phyloP scores from a whole-genome alignment of 2,888 invertebrate species.

The Synergus laeviventris region DNA sequence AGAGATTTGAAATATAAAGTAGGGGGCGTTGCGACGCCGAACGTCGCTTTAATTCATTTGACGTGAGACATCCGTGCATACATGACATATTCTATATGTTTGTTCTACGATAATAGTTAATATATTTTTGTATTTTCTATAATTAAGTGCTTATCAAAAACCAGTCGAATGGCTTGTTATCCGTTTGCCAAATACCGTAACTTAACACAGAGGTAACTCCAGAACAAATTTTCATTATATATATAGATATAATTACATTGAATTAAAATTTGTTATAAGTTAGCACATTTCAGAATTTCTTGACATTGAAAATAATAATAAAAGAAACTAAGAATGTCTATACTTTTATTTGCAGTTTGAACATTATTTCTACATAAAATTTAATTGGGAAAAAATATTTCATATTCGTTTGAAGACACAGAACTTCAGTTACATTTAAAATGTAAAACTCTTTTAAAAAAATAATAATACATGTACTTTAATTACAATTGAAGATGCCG shows the following conservation, averaged over 20 bases:
- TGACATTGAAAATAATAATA: too few relatives aligned
- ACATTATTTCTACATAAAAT: too few relatives aligned
- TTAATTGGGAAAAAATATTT: too few relatives aligned
- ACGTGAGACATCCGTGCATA: neutral
- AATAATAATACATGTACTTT: neutral
- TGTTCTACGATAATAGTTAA: neutral
- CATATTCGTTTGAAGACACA: too few relatives aligned
- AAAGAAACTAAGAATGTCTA: too few relatives aligned
- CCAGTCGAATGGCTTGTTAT: neutral
- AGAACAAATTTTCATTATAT: neutral
- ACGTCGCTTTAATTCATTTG: slow-evolving; percentile 8
- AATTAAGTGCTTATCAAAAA: neutral
- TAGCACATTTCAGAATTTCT: neutral
- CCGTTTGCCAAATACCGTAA: neutral
- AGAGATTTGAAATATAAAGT: neutral
- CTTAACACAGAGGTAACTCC: neutral
- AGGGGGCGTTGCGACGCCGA: slow-evolving; percentile 10
- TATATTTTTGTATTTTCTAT: neutral
- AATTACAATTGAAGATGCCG: neutral
- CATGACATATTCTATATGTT: slow-evolving; percentile 26
- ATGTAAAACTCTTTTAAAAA: neutral
- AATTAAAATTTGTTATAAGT: neutral
- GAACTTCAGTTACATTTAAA: neutral
- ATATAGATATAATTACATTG: neutral
- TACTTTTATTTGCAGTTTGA: too few relatives aligned